phyloP scores from a whole-genome alignment of 2,113 vertebrate genomes.

The Pelodiscus sinensis region DNA sequence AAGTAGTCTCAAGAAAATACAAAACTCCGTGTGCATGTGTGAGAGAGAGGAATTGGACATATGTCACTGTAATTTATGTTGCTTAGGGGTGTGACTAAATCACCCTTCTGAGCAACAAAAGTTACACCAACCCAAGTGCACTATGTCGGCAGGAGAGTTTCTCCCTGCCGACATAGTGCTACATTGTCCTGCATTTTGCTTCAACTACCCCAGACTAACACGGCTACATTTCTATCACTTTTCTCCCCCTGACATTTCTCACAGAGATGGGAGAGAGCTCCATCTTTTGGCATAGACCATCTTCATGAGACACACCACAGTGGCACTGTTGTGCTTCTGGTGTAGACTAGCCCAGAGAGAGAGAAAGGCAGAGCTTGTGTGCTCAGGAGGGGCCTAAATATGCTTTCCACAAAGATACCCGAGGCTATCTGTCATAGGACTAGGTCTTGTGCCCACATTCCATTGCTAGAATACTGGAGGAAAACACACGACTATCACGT shows the following conservation, averaged over 20 bases:
- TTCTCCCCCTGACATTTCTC: too few relatives aligned
- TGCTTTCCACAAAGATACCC: accelerated
- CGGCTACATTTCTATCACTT: too few relatives aligned
- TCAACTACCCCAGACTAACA: too few relatives aligned
- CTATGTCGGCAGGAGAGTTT: neutral
- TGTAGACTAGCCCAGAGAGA: neutral
- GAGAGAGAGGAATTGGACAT: neutral
- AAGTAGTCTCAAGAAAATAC: conserved; percentile 47
- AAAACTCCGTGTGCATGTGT: neutral
- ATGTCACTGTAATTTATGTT: neutral
- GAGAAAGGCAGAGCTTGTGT: neutral
- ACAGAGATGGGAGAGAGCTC: neutral
- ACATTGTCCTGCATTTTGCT: too few relatives aligned
- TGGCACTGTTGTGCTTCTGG: neutral
- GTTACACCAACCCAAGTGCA: neutral
- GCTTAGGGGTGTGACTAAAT: too few relatives aligned
- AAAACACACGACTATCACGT: neutral
- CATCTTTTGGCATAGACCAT: neutral
- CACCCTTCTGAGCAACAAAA: neutral
- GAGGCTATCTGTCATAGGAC: neutral
- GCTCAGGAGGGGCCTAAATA: neutral
- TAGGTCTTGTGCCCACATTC: neutral
- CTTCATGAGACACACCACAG: neutral
- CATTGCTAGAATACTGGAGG: neutral
- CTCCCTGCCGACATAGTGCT: neutral